Base-by-base conservation (phyloP, 2,888 invertebrate genomes). In the Halictus ligatus region DNA sequence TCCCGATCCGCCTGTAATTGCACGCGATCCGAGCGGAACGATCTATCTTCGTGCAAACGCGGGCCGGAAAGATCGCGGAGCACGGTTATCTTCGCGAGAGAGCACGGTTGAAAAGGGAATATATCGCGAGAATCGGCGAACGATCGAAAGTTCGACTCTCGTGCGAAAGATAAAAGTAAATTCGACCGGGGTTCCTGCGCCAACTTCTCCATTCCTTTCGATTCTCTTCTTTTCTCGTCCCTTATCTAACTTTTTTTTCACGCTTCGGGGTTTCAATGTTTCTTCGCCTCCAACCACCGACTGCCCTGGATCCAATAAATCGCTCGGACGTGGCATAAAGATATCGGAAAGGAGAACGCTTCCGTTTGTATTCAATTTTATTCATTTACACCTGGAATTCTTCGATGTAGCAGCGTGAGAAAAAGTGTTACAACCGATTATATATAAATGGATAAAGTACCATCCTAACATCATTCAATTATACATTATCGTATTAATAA, bases 1-100 rank as follows among this genome's bases (percentile, higher is more conserved):
- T 64, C 64, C 64, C 64, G 64, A 64, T 64, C 29, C 15, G 60
- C 25, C 10, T 13, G 29, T 29, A 29, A 64, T 64, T 64, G 64
- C 64, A 64, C 64, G 64, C 64, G 64, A 64, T 64, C 64, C 29
- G 7, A 10, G 12, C 29, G 29, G 29, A 64, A 64, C 64, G 64
- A 64, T 64, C 29, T 64, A 64, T 64, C 64, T 64, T 64, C 64
- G 64, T 29, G 64, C 29, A 25, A 64, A 54, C 54, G 54, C 54
- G 0, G 54, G 3, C 54, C 54, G 3, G 54, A 54, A 64, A 64
- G 64, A 67, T 67, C 67, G 35, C 67, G 13, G 60, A 54, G 8
- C 50, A 54, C 60, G 15, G 18, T 35, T 29, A 67, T 67, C 67
- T 67, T 67, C 18, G 18, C 29, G 8, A 8, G 60, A 15, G 35